Conservation (phyloP, 2,888 invertebrate species). For the Cotesia congregata region DNA sequence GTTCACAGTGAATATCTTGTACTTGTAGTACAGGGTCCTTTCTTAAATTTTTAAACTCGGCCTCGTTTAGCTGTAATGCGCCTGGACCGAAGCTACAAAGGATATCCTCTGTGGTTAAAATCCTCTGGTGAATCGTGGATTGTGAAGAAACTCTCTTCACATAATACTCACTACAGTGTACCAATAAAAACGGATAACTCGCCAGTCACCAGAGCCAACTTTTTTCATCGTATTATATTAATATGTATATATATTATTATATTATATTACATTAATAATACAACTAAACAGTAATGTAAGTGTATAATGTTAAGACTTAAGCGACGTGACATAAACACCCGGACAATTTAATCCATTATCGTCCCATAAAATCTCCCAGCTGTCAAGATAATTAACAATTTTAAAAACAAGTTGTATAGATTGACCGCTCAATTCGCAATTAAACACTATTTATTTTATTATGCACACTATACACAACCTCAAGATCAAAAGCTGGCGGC, state of each 20-base stretch:
- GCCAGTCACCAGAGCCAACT: neutral
- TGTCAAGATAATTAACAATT: neutral
- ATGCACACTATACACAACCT: neutral
- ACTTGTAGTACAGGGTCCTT: neutral
- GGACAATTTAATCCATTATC: slow-evolving; percentile 4
- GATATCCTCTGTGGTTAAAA: neutral
- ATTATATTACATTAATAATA: no score
- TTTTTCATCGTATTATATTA: neutral
- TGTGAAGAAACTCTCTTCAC: neutral
- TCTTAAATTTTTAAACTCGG: neutral
- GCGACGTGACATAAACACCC: neutral
- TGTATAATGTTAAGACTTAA: no score
- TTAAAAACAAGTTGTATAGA: neutral
- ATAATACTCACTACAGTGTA: slow-evolving; percentile 8
- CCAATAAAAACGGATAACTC: neutral
- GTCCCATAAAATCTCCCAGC: slow-evolving; percentile 1
- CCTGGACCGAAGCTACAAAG: slow-evolving; percentile 8
- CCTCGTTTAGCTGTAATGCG: slow-evolving; percentile 1
- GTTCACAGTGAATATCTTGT: no score
- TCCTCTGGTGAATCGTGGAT: neutral
- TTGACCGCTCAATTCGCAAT: neutral
- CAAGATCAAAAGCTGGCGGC: no score
- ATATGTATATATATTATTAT: no score
- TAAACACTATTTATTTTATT: neutral
- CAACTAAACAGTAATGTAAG: no score